Percentiles rank a stretch among this genome's conserved stretches.
Evolutionary conservation across 2,797 vertebrate species (phyloP).

Genomic region (Chelon labrosus): DNA sequence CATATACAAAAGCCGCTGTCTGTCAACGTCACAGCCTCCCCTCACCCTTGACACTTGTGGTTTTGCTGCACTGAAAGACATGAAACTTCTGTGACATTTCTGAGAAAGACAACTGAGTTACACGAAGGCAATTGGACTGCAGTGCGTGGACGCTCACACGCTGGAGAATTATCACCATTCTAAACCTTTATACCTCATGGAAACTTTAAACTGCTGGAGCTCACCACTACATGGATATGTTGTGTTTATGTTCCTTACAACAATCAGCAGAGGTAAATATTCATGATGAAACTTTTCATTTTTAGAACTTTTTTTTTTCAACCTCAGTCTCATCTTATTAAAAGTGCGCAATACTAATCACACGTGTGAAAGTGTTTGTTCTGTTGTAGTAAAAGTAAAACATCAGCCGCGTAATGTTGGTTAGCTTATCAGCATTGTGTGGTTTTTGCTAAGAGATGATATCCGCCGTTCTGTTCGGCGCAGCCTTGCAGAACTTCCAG

Average conservation of each 20-base stretch:
- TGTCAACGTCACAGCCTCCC: conserved; percentile 25
- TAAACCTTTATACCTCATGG: conserved; percentile 57
- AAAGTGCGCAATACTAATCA: not conserved
- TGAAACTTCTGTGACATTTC: conserved; percentile 72
- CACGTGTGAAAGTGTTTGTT: conserved; percentile 8
- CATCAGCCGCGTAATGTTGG: conserved; percentile 45
- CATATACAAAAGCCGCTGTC: conserved; percentile 8
- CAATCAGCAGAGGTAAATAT: conserved; percentile 60
- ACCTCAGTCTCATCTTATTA: not conserved
- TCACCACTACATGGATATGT: conserved; percentile 35
- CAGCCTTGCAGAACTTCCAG: not conserved
- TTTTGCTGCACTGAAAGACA: conserved; percentile 51
- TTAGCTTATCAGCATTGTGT: conserved; percentile 67
- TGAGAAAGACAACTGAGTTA: conserved; percentile 57
- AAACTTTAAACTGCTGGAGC: conserved; percentile 36
- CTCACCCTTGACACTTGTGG: conserved; percentile 59
- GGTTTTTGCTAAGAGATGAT: conserved; percentile 54
- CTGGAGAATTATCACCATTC: conserved; percentile 12
- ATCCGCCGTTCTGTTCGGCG: not conserved
- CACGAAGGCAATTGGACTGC: conserved; percentile 57
- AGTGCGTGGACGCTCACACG: conserved; percentile 6
- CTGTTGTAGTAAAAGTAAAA: conserved; percentile 8
- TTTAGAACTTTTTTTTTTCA: not conserved
- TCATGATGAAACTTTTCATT: not conserved
- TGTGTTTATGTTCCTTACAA: conserved; percentile 46